phyloP scores from a whole-genome alignment of 2,797 vertebrate species.

The Peromyscus melanophrys region DNA sequence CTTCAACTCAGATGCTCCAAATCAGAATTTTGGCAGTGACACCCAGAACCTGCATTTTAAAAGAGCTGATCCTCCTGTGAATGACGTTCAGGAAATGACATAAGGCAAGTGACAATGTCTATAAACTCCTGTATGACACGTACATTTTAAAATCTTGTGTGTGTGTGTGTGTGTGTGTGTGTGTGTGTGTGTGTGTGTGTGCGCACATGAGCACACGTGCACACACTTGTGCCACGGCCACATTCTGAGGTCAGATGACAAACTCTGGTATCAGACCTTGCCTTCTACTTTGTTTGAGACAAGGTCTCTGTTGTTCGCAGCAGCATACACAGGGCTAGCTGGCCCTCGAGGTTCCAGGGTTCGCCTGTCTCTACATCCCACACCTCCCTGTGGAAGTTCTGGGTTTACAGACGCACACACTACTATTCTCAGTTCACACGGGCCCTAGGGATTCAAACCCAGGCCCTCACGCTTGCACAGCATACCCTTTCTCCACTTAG shows the following conservation, averaged over 20 bases:
- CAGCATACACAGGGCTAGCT: not conserved
- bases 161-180: not conserved
- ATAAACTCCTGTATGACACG: not conserved
- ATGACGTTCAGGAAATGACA: not conserved
- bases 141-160: not conserved
- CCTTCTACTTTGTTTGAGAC: not conserved
- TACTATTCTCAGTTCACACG: not conserved
- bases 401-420: not conserved
- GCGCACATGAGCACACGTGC: too few relatives aligned
- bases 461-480: not conserved
- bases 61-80: not conserved
- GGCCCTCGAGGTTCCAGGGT: not conserved
- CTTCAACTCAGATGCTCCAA: not conserved
- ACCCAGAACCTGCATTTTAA: not conserved
- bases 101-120: not conserved
- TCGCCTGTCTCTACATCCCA: not conserved
- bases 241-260: not conserved
- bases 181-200: not conserved
- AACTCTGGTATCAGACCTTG: not conserved
- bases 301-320: not conserved
- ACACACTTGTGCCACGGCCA: not conserved
- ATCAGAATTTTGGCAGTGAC: not conserved
- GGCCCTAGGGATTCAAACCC: not conserved
- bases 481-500: not conserved
- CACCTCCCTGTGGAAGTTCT: not conserved